These are phyloP conservation scores for Coryphaenoides rupestris DNA, from an alignment of 2,113 vertebrate species.

Conservation along the genomic window DNA sequence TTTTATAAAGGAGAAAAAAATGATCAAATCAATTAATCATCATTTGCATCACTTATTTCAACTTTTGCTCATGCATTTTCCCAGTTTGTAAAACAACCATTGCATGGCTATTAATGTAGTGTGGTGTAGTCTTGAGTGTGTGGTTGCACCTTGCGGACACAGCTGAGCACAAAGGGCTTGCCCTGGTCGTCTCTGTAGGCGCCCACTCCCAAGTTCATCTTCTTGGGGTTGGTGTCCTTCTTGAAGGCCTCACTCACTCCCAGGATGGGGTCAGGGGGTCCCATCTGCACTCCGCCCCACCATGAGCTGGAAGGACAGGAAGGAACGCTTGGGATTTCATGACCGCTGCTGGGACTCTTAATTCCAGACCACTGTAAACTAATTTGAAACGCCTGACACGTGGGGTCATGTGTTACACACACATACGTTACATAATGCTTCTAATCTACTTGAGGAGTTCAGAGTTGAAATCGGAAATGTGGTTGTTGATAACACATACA, in stretches of 20 bases:
- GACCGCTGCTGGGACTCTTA: too few species aligned
- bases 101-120: not conserved
- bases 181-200: constrained; percentile 91
- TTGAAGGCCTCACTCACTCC: constrained; percentile 93
- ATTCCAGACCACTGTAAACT: too few species aligned
- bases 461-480: too few species aligned
- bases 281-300: constrained; percentile 95
- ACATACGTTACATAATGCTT: too few species aligned
- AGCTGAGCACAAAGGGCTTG: constrained; percentile 86
- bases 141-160: constrained; percentile 84
- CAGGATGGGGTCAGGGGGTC: constrained; percentile 92
- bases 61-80: too few species aligned
- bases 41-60: too few species aligned
- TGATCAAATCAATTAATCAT: too few species aligned
- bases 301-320: constrained; percentile 77
- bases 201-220: constrained; percentile 95
- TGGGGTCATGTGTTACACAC: not conserved
- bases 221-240: constrained; percentile 87
- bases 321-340: not conserved
- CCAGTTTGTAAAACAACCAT: too few species aligned
- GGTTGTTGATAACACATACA: too few species aligned
- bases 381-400: not conserved
- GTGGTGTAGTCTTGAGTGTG: not conserved
- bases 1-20: too few species aligned
- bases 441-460: too few species aligned